These are phyloP conservation scores for Geotrupes spiniger DNA, from an alignment of 2,888 invertebrate genomes.

Conservation along the genomic window DNA sequence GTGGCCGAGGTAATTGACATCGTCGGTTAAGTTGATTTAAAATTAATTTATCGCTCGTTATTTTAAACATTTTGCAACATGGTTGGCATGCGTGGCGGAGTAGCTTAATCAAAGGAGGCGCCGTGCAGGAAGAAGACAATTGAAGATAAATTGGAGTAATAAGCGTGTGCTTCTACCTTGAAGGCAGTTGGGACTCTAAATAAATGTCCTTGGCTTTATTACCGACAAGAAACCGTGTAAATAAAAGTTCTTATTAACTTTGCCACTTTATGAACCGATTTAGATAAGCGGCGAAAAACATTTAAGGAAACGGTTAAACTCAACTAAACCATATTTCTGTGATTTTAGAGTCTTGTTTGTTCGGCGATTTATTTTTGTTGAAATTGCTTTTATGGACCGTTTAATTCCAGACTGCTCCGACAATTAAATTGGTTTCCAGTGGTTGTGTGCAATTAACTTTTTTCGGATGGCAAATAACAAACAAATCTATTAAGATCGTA, in stretches of 20 bases:
- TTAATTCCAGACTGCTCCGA: constrained; percentile 8
- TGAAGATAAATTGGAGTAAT: constrained; percentile 28
- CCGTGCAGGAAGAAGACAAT: constrained; percentile 30
- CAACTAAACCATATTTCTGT: constrained; percentile 5
- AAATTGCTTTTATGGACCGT: constrained; percentile 13
- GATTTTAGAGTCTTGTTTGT: constrained; percentile 12
- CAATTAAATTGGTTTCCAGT: constrained; percentile 10
- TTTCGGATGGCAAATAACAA: too few species aligned
- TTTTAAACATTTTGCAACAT: constrained; percentile 24
- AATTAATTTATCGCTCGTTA: constrained; percentile 19
- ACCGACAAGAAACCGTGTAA: constrained; percentile 7
- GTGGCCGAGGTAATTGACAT: constrained; percentile 22
- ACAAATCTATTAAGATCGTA: too few species aligned
- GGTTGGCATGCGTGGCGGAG: constrained; percentile 21
- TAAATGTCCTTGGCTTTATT: constrained; percentile 8
- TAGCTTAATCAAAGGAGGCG: constrained; percentile 29
- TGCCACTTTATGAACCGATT: constrained; percentile 11
- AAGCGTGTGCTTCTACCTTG: constrained; percentile 28
- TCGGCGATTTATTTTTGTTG: constrained; percentile 6
- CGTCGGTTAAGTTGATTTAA: constrained; percentile 24
- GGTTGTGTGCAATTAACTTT: background rate
- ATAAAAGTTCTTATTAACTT: constrained; percentile 15
- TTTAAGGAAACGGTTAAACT: constrained; percentile 10
- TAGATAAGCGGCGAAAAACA: constrained; percentile 13
- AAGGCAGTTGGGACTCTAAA: constrained; percentile 13